Base-by-base conservation (phyloP, 2,797 vertebrate genomes). In the Cottoperca gobio region DNA sequence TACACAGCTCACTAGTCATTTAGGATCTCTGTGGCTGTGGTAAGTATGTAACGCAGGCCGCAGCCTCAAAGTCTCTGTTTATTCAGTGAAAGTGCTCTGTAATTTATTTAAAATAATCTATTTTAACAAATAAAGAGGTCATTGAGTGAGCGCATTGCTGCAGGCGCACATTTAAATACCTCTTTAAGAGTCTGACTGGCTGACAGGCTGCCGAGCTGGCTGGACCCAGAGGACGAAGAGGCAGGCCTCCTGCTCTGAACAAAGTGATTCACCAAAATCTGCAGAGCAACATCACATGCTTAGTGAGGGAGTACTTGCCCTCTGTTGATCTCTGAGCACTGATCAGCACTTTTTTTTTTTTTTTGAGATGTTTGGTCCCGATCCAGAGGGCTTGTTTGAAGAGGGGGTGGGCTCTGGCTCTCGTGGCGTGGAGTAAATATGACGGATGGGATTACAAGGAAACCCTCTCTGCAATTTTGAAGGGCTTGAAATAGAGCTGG, bases 101-200 rank as follows among this genome's bases (percentile, higher is more conserved):
- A 98, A 99, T 99, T 99, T 99, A 98, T 99, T 99, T 98, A 95
- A 99, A 99, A 98, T 99, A 99, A 99, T 99, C 97, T 97, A 97
- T 99, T 98, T 96, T 97, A 97, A 96, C 96, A 98, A 99, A 99
- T 98, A 99, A 99, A 99, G 97, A 97, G 95, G 91, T 96, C 96
- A 97, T 99, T 99, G 97, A 99, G 88, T 93, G 90, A 94, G 93
- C 58, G 86, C 93, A 92, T 93, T 94, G 94, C 96, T 95, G 95
- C 96, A 97, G 96, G 96, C 96, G 70, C 95, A 94, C 92, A 94
- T 95, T 97, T 96, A 96, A 97, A 98, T 94, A 91, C 91, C 95
- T 96, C 96, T 94, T 95, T 94, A 94, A 94, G 93, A 95, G 95
- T 90, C 91, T 93, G 91, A 94, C 95, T 94, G 95, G 94, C 96